Base-by-base conservation (phyloP, 2,888 invertebrate species). In the Drosophila siamana region DNA sequence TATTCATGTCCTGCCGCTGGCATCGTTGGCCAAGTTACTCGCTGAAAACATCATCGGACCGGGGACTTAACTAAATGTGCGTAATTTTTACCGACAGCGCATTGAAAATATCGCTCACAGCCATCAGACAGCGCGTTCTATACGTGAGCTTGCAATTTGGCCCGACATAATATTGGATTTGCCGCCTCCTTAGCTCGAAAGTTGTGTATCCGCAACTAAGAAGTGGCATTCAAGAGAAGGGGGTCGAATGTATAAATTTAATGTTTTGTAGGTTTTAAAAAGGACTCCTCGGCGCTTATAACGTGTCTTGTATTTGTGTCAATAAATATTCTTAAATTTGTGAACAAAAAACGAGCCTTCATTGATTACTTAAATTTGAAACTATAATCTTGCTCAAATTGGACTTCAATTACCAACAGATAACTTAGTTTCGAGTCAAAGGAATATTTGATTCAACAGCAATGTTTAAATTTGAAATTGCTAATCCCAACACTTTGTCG, bases 61-160 rank as follows among this genome's bases (percentile, higher is more conserved):
- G 66, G 59, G 66, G 68, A 76, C 73, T 55, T 63, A 87, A 76
- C 88, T 83, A 87, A 85, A 85, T 88, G 88, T 87, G 88, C 88
- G 88, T 83, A 87, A 87, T 83, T 83, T 85, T 84, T 81, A 85
- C 81, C 85, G 78, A 78, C 82, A 84, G 85, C 78, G 74, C 85
- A 85, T 85, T 75, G 82, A 85, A 81, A 85, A 73, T 83, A 78
- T 82, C 61, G 86, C 88, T 74, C 67, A 48, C 65, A 68, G 79
- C 81, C 57, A 78, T 80, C 76, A 69, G 83, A 52, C 62, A 38
- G 24, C 55, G 41, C 11, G 26, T 7, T 62, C 44, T 62, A 43
- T 80, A 86, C 81, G 81, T 81, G 81, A 86, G 87, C 62, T 80
- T 67, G 70, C 66, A 81, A 84, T 70, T 84, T 84, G 78, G 47